Conservation (phyloP, 2,113 vertebrate species). For the Ciconia boyciana region DNA sequence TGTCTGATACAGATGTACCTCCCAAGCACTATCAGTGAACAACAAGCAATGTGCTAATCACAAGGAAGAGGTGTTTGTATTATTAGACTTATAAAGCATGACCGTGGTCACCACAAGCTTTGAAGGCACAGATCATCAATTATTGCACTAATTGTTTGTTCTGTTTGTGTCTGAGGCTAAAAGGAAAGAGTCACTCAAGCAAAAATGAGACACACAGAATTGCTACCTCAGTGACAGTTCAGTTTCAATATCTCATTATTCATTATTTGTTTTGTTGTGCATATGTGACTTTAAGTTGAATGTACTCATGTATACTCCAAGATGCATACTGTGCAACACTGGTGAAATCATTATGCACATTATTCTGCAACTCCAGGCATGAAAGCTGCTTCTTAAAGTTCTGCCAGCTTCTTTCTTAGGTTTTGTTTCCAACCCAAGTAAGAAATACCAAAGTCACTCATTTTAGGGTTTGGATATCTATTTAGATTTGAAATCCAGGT, state of each 20-base stretch:
- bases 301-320: constrained; percentile 64
- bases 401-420: background rate
- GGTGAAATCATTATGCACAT: constrained; percentile 57
- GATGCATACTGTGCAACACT: constrained; percentile 66
- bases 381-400: constrained; percentile 49
- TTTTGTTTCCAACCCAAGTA: constrained; percentile 21
- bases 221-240: constrained; percentile 72
- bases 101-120: constrained; percentile 75
- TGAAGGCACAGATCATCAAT: constrained; percentile 79
- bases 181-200: constrained; percentile 71
- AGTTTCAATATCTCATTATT: constrained; percentile 76
- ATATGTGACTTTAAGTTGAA: constrained; percentile 70
- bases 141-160: constrained; percentile 83
- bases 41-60: constrained; percentile 72
- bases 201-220: constrained; percentile 71
- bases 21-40: constrained; percentile 33
- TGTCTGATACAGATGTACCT: constrained; percentile 57
- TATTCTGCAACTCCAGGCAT: constrained; percentile 55
- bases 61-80: constrained; percentile 74
- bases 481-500: background rate
- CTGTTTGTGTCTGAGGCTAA: constrained; percentile 76
- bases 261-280: constrained; percentile 73
- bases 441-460: background rate
- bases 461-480: background rate
- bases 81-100: constrained; percentile 73